Conservation (phyloP, 2,888 invertebrate genomes). For the Miltochrista miniata region DNA sequence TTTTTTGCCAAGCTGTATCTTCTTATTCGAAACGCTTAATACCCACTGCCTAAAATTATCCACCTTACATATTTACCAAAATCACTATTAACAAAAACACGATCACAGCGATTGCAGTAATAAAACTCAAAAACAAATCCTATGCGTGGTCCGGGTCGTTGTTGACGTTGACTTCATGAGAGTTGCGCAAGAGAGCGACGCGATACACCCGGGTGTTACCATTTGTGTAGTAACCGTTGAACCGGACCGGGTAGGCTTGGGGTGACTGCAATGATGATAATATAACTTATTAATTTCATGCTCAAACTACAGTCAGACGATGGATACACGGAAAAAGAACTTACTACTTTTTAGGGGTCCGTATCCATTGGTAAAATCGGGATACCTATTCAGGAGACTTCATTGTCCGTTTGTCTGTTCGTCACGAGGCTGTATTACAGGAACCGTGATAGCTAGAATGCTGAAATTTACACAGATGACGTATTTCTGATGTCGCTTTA, state of each 20-base stretch:
- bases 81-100: background rate
- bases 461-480: no score
- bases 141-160: background rate
- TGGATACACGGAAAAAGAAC: no score
- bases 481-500: no score
- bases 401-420: no score
- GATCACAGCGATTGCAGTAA: background rate
- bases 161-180: background rate
- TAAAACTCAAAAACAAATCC: background rate
- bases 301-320: no score
- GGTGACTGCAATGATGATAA: background rate
- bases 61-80: background rate
- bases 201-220: constrained; percentile 58
- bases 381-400: no score
- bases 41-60: background rate
- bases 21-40: no score
- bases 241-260: background rate
- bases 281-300: background rate
- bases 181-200: constrained; percentile 43
- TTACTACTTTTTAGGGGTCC: no score
- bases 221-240: constrained; percentile 66
- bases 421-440: no score
- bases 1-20: no score
- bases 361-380: no score
- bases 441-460: no score